These are phyloP conservation scores for Drosophila melanosoma DNA, from an alignment of 2,888 invertebrate genomes.

Conservation along the genomic window DNA sequence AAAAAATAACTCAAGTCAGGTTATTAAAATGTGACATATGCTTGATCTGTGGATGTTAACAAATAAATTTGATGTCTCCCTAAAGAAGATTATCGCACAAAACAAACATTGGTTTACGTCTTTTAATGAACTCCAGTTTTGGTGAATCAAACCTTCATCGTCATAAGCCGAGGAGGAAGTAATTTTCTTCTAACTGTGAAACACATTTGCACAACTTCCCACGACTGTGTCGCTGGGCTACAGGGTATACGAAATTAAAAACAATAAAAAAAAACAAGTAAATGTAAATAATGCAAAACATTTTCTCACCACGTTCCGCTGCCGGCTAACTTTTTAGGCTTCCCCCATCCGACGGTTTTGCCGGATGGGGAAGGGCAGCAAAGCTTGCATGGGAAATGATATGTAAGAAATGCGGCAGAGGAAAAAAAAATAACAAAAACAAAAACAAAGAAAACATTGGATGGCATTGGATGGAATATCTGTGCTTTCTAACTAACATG, in stretches of 20 bases:
- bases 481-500: slow-evolving; percentile 65
- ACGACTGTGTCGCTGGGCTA: background rate
- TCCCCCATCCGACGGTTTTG: slow-evolving; percentile 52
- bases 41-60: background rate
- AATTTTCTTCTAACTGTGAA: background rate
- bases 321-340: slow-evolving; percentile 74
- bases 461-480: slow-evolving; percentile 25
- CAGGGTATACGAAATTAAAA: slow-evolving; percentile 5
- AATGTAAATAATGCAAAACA: slow-evolving; percentile 78
- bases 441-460: slow-evolving; percentile 5
- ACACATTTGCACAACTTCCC: background rate
- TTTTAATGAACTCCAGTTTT: background rate
- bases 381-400: slow-evolving; percentile 70
- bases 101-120: background rate
- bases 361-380: slow-evolving; percentile 49
- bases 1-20: background rate
- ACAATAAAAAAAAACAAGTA: slow-evolving; percentile 25
- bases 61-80: background rate
- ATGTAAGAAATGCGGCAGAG: slow-evolving; percentile 61
- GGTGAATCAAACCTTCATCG: background rate
- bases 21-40: background rate
- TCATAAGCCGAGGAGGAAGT: background rate
- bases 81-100: background rate
- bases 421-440: slow-evolving; percentile 23
- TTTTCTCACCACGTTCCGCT: slow-evolving; percentile 79